Conservation (phyloP, 2,797 vertebrate species). For the Basileuterus tristriatus region DNA sequence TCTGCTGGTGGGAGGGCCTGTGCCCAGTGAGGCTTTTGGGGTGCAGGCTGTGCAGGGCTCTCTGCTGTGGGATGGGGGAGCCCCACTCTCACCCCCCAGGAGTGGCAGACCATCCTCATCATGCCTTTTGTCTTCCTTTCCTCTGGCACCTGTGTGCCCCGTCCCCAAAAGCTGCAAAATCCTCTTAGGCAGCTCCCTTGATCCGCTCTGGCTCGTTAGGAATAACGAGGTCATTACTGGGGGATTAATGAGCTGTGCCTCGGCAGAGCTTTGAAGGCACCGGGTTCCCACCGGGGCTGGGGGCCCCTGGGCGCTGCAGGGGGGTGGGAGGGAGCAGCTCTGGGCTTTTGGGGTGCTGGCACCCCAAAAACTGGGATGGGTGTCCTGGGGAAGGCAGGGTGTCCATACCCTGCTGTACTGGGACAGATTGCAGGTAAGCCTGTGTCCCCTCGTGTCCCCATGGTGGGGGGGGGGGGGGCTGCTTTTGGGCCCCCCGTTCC, state of each 20-base stretch:
- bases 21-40: neutral
- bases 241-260: conserved; percentile 38
- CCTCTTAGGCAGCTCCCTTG: conserved; percentile 44
- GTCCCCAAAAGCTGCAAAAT: conserved; percentile 10
- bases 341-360: neutral
- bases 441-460: neutral
- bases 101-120: fast-evolving
- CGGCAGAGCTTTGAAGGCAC: neutral
- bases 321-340: neutral
- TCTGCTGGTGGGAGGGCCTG: fast-evolving
- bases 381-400: neutral
- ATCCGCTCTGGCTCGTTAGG: conserved; percentile 22
- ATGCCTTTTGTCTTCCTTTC: neutral
- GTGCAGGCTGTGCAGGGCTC: neutral
- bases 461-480: neutral
- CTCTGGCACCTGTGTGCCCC: neutral
- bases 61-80: neutral
- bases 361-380: neutral
- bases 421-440: too few relatives aligned
- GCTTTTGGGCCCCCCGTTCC: too few relatives aligned
- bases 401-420: fast-evolving
- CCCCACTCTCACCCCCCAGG: fast-evolving
- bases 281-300: neutral
- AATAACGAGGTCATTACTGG: conserved; percentile 56
- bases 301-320: fast-evolving